Evolutionary conservation across 2,888 invertebrate species (phyloP).

Genomic region (Hypsopygia costalis): DNA sequence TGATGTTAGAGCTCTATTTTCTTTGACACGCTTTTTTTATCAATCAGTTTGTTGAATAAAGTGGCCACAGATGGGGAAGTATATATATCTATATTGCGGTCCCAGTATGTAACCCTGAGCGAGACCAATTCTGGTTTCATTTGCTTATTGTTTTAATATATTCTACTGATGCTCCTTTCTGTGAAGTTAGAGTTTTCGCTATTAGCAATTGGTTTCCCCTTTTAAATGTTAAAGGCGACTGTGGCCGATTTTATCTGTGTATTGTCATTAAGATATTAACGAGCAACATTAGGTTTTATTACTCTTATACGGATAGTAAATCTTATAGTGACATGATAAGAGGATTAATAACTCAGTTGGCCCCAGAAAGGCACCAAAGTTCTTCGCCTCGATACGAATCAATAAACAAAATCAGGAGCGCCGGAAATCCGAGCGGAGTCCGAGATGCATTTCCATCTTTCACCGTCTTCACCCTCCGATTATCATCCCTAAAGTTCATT

Average conservation of each 20-base stretch:
- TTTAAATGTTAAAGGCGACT: too few species aligned
- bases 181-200: too few species aligned
- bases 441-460: conserved; percentile 79
- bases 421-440: conserved; percentile 77
- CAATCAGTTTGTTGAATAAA: conserved; percentile 44
- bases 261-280: conserved; percentile 18
- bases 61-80: conserved; percentile 45
- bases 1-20: neutral
- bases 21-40: conserved; percentile 3
- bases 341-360: conserved; percentile 60
- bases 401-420: conserved; percentile 78
- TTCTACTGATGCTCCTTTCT: too few species aligned
- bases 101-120: too few species aligned
- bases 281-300: conserved; percentile 38
- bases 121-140: too few species aligned
- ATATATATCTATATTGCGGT: too few species aligned
- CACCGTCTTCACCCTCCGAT: conserved; percentile 77
- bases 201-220: too few species aligned
- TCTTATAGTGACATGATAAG: conserved; percentile 58
- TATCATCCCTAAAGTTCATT: conserved; percentile 66
- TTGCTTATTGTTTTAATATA: too few species aligned
- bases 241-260: conserved; percentile 11
- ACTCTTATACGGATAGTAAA: conserved; percentile 50
- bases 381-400: conserved; percentile 61
- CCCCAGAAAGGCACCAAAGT: conserved; percentile 48